Evolutionary conservation across 1,140 invertebrate species (phyloP), one percentile per base, ranked within the genome.

Genomic region (Araneus ventricosus): DNA sequence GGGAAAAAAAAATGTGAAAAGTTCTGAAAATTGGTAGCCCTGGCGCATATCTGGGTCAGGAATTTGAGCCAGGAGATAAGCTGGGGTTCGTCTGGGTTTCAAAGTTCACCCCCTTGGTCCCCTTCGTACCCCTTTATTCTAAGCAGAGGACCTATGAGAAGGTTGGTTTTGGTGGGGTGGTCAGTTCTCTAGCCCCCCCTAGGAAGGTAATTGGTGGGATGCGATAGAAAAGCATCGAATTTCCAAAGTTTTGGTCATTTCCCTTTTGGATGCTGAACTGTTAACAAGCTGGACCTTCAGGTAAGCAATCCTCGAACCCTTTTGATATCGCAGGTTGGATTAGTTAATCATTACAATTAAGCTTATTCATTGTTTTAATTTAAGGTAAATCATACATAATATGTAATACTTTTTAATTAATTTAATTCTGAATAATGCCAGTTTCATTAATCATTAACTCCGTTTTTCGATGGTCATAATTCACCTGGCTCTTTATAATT

Each of bases 81-180:
- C 24, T 14, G 8, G 6, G 80, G 39, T 39, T 24, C 5, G 2
- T n/a, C 41, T 52, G 27, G 10, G 41, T n/a, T 27, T 8, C 6
- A 14, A 61, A 59, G 22, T 52, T 86, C 22, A 86, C 27, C 30
- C 45, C 27, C 24, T 61, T 86, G 27, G 84, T 22, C 57, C 30
- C 45, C 57, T 37, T n/a, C 84, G 6, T 82, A 86, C 84, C 84
- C 84, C 84, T 86, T 86, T 86, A 59, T 75, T 34, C 27, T 45
- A 30, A 57, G 17, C 52, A 22, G 34, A 17, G 84, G 84, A 61
- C 84, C 30, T 41, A 52, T 34, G 52, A 24, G 52, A 52, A 27
- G 30, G n/a, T 61, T 20, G 14, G 10, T 61, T 61, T 24, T 14
- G 45, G 39, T 3, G 84, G 57, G 52, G 24, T 30, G 57, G 52